Conservation (phyloP, 2,888 invertebrate species). For the Microdon myrmicae region DNA sequence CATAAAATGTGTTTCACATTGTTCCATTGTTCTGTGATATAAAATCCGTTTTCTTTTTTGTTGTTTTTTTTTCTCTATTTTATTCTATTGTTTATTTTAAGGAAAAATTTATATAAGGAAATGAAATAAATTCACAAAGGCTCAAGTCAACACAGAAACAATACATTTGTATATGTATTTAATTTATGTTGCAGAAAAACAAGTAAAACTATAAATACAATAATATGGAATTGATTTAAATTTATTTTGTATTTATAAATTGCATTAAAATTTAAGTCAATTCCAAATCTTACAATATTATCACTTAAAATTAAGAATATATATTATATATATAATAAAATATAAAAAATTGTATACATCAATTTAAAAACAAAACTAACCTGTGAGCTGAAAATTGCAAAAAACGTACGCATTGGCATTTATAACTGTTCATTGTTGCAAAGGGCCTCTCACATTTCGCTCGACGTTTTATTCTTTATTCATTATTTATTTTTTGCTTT, state of each 20-base stretch:
- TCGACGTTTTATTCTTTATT: constrained; percentile 21
- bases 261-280: constrained; percentile 17
- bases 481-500: constrained; percentile 16
- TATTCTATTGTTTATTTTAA: constrained; percentile 36
- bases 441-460: constrained; percentile 55
- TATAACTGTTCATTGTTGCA: constrained; percentile 40
- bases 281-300: constrained; percentile 16
- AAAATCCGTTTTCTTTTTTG: constrained; percentile 14
- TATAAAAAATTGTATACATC: constrained; percentile 19
- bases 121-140: constrained; percentile 60
- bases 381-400: constrained; percentile 62
- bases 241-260: too few relatives aligned
- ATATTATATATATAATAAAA: constrained; percentile 11
- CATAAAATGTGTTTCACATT: constrained; percentile 5
- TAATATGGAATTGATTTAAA: constrained; percentile 19
- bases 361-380: constrained; percentile 59
- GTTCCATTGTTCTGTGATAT: constrained; percentile 12
- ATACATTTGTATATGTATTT: constrained; percentile 55
- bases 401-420: constrained; percentile 36
- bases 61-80: constrained; percentile 27
- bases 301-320: constrained; percentile 23
- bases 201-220: constrained; percentile 50
- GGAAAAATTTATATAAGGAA: constrained; percentile 31
- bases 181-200: constrained; percentile 16
- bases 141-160: constrained; percentile 68